Percentiles rank a stretch among this genome's conserved stretches.
Conservation (phyloP, 2,888 invertebrate species). For the Clanis bilineata region DNA sequence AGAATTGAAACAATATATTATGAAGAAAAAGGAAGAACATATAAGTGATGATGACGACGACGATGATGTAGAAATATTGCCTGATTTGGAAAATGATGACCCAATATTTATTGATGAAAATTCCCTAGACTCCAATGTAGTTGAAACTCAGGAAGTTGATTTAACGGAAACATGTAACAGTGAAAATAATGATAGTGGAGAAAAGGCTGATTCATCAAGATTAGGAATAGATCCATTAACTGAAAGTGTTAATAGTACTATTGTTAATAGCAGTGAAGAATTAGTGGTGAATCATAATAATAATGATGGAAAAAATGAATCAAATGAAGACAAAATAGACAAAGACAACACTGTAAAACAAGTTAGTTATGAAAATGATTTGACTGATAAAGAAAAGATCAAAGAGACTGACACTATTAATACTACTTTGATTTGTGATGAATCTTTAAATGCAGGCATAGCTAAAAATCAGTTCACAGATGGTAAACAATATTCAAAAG, state of each 20-base stretch:
- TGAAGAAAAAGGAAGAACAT: constrained; percentile 48
- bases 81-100: constrained; percentile 63
- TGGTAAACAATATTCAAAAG: constrained; percentile 12
- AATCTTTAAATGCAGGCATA: constrained; percentile 12
- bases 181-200: constrained; percentile 76
- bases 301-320: background rate
- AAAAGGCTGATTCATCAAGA: constrained; percentile 33
- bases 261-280: background rate
- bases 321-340: background rate
- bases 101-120: constrained; percentile 79
- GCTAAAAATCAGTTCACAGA: background rate
- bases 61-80: constrained; percentile 69
- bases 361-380: background rate
- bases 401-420: background rate
- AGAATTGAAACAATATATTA: constrained; percentile 77
- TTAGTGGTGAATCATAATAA: background rate
- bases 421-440: background rate
- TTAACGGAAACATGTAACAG: constrained; percentile 64
- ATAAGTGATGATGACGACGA: constrained; percentile 59
- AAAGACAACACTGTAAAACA: background rate
- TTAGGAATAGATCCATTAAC: background rate
- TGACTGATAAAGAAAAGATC: background rate
- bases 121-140: constrained; percentile 65
- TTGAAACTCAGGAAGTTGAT: constrained; percentile 62
- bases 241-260: background rate